phyloP scores from a whole-genome alignment of 2,113 vertebrate species.

The Lynx canadensis region DNA sequence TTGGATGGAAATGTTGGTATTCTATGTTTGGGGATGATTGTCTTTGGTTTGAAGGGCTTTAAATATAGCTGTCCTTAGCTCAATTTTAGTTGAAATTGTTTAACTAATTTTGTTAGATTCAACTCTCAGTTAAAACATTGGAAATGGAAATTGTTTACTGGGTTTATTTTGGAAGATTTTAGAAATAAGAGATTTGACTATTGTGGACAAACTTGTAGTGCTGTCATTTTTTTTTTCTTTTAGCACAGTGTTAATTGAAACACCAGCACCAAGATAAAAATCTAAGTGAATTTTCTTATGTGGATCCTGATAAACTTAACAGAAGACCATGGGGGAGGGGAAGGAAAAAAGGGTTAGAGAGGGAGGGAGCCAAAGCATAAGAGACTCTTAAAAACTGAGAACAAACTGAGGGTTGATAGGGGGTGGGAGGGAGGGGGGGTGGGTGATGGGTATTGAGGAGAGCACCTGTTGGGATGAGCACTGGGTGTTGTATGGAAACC shows the following conservation, averaged over 20 bases:
- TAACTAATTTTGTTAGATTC: constrained; percentile 37
- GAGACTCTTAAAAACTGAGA: too few relatives aligned
- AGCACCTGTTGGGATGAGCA: too few relatives aligned
- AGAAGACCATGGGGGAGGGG: too few relatives aligned
- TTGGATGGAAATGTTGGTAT: constrained; percentile 98
- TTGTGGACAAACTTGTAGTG: constrained; percentile 9
- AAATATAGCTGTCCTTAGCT: background rate
- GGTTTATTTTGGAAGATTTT: constrained; percentile 39
- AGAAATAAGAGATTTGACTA: background rate
- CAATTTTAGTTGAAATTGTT: background rate
- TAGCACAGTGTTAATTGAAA: background rate
- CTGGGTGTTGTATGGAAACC: too few relatives aligned
- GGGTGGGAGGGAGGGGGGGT: too few relatives aligned
- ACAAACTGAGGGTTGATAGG: too few relatives aligned
- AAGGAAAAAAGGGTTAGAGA: too few relatives aligned
- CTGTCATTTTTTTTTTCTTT: background rate
- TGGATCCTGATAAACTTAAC: too few relatives aligned
- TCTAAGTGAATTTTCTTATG: background rate
- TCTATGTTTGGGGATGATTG: constrained; percentile 81
- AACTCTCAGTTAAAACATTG: constrained; percentile 55
- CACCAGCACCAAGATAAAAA: background rate
- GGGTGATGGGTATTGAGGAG: too few relatives aligned
- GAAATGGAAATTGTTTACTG: constrained; percentile 51
- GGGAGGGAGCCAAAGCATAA: too few relatives aligned
- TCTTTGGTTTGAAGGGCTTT: constrained; percentile 1